Conservation (phyloP, 2,113 vertebrate species). For the Prionailurus viverrinus region DNA sequence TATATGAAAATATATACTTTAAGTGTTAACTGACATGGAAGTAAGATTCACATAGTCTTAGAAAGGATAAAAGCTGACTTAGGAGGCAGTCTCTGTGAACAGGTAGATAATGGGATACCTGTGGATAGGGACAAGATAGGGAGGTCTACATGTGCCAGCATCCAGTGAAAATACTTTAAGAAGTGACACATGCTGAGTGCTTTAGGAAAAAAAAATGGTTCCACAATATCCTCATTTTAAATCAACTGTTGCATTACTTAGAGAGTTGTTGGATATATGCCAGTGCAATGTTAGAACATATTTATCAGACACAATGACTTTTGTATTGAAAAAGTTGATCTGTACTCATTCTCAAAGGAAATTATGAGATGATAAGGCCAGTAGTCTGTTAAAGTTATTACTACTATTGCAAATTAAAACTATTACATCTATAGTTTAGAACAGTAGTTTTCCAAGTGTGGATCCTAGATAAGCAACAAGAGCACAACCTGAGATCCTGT, state of each 20-base stretch:
- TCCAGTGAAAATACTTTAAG: background rate
- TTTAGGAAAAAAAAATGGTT: conserved; percentile 15
- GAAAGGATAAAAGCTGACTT: background rate
- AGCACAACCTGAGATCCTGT: background rate
- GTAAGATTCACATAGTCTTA: background rate
- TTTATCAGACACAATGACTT: background rate
- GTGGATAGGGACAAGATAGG: background rate
- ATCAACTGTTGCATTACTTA: background rate
- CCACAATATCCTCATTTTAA: background rate
- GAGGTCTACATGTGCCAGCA: background rate
- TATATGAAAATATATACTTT: background rate
- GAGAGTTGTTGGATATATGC: background rate
- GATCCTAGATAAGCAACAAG: no score
- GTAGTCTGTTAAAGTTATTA: background rate
- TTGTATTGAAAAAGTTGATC: background rate
- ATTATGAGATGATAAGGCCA: background rate
- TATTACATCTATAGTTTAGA: background rate
- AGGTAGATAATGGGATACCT: background rate
- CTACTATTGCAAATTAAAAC: background rate
- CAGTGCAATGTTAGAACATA: background rate
- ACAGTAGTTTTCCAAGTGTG: background rate
- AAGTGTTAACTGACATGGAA: background rate
- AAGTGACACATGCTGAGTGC: background rate
- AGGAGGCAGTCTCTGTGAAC: background rate
- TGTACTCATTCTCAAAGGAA: conserved; percentile 3